phyloP scores from a whole-genome alignment of 2,113 vertebrate genomes.

The Tinamus guttatus region DNA sequence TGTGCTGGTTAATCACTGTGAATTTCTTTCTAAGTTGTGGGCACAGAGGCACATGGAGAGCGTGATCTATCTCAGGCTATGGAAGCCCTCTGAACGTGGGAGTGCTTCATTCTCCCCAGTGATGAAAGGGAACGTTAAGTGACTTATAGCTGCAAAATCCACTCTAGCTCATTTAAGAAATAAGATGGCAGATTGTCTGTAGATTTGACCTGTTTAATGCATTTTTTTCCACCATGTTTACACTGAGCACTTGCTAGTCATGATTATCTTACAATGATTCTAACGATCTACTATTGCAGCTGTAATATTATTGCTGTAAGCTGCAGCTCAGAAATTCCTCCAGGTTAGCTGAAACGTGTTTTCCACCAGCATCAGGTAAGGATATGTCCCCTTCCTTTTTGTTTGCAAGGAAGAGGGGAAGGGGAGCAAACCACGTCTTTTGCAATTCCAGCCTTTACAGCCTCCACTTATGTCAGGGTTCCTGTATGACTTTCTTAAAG shows the following conservation, averaged over 20 bases:
- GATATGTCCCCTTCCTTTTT: neutral
- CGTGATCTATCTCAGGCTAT: neutral
- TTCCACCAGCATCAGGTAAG: neutral
- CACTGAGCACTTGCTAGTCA: neutral
- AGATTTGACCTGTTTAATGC: neutral
- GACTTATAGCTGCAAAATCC: neutral
- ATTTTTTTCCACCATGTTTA: neutral
- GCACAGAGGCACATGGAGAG: neutral
- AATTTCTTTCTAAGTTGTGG: neutral
- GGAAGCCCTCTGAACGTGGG: neutral
- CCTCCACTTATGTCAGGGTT: neutral
- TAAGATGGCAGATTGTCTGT: neutral
- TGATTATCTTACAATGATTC: neutral
- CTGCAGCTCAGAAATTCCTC: neutral
- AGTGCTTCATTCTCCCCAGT: neutral
- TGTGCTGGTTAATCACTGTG: neutral
- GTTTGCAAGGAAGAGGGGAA: neutral
- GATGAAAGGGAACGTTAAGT: neutral
- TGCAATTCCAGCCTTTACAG: neutral
- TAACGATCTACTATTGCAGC: neutral
- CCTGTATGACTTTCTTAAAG: neutral
- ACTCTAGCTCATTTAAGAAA: neutral
- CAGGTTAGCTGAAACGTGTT: neutral
- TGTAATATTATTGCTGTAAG: neutral
- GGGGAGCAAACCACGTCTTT: neutral